These are phyloP conservation scores for Potorous gilbertii DNA, from an alignment of 2,797 vertebrate species.

Conservation along the genomic window DNA sequence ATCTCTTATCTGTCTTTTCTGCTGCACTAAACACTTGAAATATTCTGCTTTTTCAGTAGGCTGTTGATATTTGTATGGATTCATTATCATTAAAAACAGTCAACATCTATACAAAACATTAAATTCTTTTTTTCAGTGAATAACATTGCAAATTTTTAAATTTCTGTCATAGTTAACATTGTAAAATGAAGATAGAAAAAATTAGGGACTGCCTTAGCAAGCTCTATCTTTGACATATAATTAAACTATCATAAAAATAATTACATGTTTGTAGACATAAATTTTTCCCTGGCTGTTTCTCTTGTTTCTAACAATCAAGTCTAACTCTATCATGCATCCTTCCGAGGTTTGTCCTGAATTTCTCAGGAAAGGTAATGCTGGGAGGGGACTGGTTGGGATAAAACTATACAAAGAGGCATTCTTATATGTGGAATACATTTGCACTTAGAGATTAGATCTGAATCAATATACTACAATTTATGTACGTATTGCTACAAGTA, in stretches of 20 bases:
- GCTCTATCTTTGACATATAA: constrained; percentile 65
- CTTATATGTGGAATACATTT: constrained; percentile 41
- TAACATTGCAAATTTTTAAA: constrained; percentile 30
- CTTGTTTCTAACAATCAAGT: constrained; percentile 50
- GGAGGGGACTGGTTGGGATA: not conserved
- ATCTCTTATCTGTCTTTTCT: constrained; percentile 91
- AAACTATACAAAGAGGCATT: constrained; percentile 1
- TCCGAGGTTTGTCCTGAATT: constrained; percentile 43
- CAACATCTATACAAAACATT: constrained; percentile 78
- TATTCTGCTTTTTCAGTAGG: constrained; percentile 87
- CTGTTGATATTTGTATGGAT: constrained; percentile 83
- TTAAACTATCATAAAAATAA: constrained; percentile 68
- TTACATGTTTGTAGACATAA: constrained; percentile 56
- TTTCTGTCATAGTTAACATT: constrained; percentile 36
- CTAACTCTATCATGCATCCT: constrained; percentile 43
- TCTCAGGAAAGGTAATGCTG: constrained; percentile 22
- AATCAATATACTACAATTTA: constrained; percentile 32
- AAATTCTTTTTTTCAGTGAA: constrained; percentile 62
- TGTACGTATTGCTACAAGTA: not conserved
- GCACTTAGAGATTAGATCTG: constrained; percentile 44
- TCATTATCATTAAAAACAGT: constrained; percentile 81
- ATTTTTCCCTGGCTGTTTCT: constrained; percentile 26
- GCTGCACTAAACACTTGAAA: constrained; percentile 96
- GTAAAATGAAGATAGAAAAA: constrained; percentile 54
- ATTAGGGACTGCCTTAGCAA: constrained; percentile 51